Conservation (phyloP, 2,888 invertebrate species). For the Lissocephala sabroskyi region DNA sequence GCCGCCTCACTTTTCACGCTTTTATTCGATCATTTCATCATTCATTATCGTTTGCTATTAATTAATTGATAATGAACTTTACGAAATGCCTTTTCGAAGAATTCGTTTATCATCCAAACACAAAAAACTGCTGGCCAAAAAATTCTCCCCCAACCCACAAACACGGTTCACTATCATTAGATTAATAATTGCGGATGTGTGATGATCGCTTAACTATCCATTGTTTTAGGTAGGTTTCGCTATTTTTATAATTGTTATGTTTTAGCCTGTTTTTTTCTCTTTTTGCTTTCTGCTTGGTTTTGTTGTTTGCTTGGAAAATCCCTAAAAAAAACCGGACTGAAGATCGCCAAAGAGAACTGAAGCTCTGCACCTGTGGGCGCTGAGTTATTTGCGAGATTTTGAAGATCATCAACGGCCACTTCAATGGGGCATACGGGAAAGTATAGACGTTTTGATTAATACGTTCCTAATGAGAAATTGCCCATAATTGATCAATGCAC, state of each 20-base stretch:
- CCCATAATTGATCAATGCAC: no score
- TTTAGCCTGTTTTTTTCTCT: background rate
- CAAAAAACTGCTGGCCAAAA: slow-evolving; percentile 6
- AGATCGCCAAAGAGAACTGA: no score
- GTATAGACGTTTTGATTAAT: no score
- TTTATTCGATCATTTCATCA: slow-evolving; percentile 56
- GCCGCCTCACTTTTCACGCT: slow-evolving; percentile 49
- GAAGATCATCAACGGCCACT: no score
- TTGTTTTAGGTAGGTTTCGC: no score
- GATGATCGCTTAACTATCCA: slow-evolving; percentile 19
- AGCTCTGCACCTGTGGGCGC: background rate
- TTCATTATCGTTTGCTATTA: slow-evolving; percentile 42
- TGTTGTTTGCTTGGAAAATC: slow-evolving; percentile 9
- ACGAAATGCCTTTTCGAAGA: no score
- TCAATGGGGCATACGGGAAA: no score
- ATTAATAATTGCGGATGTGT: slow-evolving; percentile 54
- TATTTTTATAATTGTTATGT: slow-evolving; percentile 18
- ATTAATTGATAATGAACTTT: slow-evolving; percentile 51
- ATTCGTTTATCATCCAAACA: slow-evolving; percentile 15
- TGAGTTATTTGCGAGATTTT: background rate
- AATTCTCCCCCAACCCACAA: no score
- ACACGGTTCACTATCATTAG: slow-evolving; percentile 35
- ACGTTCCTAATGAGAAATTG: no score
- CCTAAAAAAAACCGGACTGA: background rate
- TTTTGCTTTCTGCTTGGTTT: background rate